Percentiles rank a stretch among this genome's conserved stretches.
phyloP scores from a whole-genome alignment of 2,113 vertebrate genomes.

The Suricata suricatta region DNA sequence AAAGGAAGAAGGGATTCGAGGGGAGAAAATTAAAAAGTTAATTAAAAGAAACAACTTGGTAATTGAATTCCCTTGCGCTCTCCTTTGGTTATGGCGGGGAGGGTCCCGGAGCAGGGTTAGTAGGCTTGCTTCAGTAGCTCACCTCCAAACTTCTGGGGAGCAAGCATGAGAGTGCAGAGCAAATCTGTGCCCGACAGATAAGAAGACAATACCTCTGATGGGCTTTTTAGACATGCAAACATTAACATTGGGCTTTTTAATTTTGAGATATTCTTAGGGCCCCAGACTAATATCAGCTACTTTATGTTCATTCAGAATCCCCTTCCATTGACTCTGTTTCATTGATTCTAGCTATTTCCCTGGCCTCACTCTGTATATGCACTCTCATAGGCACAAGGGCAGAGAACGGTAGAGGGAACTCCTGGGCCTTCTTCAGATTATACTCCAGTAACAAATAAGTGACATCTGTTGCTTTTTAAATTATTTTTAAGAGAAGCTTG shows the following conservation, averaged over 20 bases:
- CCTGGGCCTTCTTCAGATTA: background rate
- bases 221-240: background rate
- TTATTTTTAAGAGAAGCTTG: background rate
- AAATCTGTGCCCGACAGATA: background rate
- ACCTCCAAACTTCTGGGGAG: background rate
- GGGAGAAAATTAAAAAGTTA: conserved; percentile 71
- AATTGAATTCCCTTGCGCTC: conserved; percentile 62
- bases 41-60: conserved; percentile 71
- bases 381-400: background rate
- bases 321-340: background rate
- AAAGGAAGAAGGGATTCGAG: conserved; percentile 45
- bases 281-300: background rate
- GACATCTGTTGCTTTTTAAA: background rate
- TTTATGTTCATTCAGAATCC: background rate
- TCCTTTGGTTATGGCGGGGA: background rate
- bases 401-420: background rate
- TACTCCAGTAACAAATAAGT: background rate
- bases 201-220: background rate
- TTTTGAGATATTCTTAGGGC: conserved; percentile 26
- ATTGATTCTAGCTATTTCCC: background rate
- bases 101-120: background rate
- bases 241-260: background rate
- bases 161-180: background rate
- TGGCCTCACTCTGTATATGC: background rate
- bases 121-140: background rate